phyloP scores from a whole-genome alignment of 2,888 invertebrate species.

The Hedychridium roseum region DNA sequence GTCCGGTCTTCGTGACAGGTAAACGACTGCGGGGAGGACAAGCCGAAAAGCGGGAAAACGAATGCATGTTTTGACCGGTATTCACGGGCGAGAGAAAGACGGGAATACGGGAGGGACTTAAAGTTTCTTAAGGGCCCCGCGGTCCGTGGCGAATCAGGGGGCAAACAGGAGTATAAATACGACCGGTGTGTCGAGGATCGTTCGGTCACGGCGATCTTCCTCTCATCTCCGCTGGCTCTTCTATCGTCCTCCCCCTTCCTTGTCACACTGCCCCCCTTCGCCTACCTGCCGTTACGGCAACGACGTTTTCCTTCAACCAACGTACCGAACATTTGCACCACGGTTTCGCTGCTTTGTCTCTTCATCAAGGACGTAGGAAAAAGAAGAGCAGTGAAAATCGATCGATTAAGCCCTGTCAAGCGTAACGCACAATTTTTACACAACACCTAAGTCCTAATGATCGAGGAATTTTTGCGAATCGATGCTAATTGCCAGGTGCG shows the following conservation, averaged over 20 bases:
- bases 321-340: too few relatives aligned
- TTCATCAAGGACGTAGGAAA: too few relatives aligned
- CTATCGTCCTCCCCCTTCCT: conserved; percentile 18
- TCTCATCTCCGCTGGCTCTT: conserved; percentile 7
- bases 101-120: conserved; percentile 20
- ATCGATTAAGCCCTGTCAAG: too few relatives aligned
- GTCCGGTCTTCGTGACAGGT: conserved; percentile 16
- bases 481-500: too few relatives aligned
- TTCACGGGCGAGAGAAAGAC: conserved; percentile 26
- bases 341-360: too few relatives aligned
- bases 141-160: conserved; percentile 54
- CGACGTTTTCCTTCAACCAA: too few relatives aligned
- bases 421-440: too few relatives aligned
- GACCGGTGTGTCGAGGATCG: conserved; percentile 37
- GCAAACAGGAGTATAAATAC: conserved; percentile 51
- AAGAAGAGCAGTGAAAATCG: too few relatives aligned
- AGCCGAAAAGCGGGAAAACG: conserved; percentile 35
- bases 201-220: conserved; percentile 48
- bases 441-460: too few relatives aligned
- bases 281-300: conserved; percentile 26
- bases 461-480: too few relatives aligned
- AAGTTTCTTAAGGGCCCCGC: conserved; percentile 16
- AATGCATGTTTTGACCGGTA: conserved; percentile 47
- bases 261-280: too few relatives aligned
- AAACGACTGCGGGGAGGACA: conserved; percentile 11